Evolutionary conservation across 64 coral and sea anemone genomes (phyloP), one percentile per base, ranked within the genome.

Genomic region (Pocillopora damicornis): DNA sequence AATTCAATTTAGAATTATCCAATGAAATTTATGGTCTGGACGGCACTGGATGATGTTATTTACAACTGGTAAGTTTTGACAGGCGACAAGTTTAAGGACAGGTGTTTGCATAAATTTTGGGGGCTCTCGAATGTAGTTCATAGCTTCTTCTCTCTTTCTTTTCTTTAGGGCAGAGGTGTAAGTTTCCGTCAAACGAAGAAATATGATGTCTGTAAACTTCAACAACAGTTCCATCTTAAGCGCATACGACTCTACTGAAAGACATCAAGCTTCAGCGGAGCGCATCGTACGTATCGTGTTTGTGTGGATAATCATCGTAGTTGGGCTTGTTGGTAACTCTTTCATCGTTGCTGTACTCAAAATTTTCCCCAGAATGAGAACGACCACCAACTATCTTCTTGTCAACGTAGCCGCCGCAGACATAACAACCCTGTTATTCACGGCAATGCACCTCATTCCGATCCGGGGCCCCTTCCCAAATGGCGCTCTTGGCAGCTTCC

Each of bases 341-440:
- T 51, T 88, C 69, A 61, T 88, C 59, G 23, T 88, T 63, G 73
- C 74, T 18, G 86, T 77, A 3, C 35, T 88, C 10, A 75, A 66
- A 16, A 58, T 17, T 25, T 61, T 76, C 17, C 58, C 13, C 5
- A 10, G 72, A 12, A 75, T 88, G 75, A 62, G 86, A 76, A 75
- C 73, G 22, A 88, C 86, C 2, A 88, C 73, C 16, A 88, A 88
- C 75, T 88, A 85, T 23, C 74, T 88, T 1, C 25, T 88, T 9
- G 13, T 77, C 13, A 88, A 88, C 20, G 73, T 88, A 4, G 86
- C 86, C 4, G 86, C 45, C 15, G 86, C 86, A 62, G 86, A 88
- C 22, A 60, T 88, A 26, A 45, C 69, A 2, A 76, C 86, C 4
- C 72, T 88, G 26, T 2, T 88, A 11, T 88, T 88, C 15, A 77